phyloP scores from a whole-genome alignment of 2,113 vertebrate genomes.

The Crypturellus undulatus region DNA sequence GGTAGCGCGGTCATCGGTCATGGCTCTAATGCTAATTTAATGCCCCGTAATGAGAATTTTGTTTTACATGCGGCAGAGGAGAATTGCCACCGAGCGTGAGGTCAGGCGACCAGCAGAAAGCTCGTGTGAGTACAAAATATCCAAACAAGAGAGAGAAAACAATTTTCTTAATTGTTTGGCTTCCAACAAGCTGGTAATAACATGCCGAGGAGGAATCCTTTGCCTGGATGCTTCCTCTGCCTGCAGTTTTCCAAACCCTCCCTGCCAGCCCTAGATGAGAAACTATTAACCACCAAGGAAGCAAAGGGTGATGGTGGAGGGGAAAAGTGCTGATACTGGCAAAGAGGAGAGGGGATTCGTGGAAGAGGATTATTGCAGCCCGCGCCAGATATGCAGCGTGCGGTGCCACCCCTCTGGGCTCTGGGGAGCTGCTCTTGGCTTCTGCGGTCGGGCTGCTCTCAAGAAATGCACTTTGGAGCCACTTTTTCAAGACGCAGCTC shows the following conservation, averaged over 20 bases:
- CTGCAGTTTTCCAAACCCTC: not conserved
- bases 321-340: not conserved
- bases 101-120: not conserved
- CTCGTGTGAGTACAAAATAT: conserved; percentile 6
- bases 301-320: not conserved
- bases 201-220: not conserved
- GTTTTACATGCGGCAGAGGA: not conserved
- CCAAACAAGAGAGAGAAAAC: conserved; percentile 9
- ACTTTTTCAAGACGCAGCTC: not conserved
- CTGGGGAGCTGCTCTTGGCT: not conserved
- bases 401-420: not conserved
- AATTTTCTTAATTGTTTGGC: conserved; percentile 35
- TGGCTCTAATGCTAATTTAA: not conserved
- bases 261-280: not conserved
- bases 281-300: not conserved
- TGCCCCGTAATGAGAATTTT: conserved; percentile 28
- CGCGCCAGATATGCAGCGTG: rapidly evolving
- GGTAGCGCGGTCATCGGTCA: too few relatives aligned
- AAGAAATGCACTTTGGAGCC: not conserved
- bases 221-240: not conserved
- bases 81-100: not conserved
- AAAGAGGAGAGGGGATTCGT: not conserved
- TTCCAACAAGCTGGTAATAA: not conserved
- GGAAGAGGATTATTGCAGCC: not conserved
- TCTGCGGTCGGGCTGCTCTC: rapidly evolving